Evolutionary conservation across 2,888 invertebrate species (phyloP), one percentile per base, ranked within the genome.

Genomic region (Idaea aversata): DNA sequence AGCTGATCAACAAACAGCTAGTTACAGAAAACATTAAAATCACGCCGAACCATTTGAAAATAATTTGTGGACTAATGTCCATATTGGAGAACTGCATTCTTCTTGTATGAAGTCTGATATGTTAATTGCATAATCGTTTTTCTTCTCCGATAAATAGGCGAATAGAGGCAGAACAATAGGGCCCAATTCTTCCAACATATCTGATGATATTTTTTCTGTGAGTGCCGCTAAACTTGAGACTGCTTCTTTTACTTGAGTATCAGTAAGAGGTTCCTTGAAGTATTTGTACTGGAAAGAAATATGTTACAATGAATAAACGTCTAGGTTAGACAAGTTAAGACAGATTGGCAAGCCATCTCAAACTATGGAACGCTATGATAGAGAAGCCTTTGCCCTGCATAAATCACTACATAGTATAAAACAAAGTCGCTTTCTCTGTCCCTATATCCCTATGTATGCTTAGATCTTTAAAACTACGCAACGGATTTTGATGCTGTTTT

Each of bases 271-370:
- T 65, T 84, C 84, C 62, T 77, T 80, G 57, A 91, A 74, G 73
- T 81, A 89, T 76, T 89, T 87, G 69, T 85, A 87, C 92, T 93
- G 87, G 64, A 90, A 90, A 64, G 64, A 70, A 61, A 69, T 36
- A 66, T 61, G 58, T 7, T 59, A 61, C n/a, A 65, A 66, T 65
- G 0, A 10, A 58, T 15, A 58, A 25, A 1, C 25, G 25, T 25
- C 25, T 25, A 25, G 25, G 25, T 25, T 25, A 25, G 25, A 25
- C 25, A 25, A 25, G 25, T n/a, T n/a, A n/a, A n/a, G n/a, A n/a
- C n/a, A n/a, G n/a, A n/a, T n/a, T n/a, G n/a, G n/a, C n/a, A n/a
- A n/a, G n/a, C n/a, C n/a, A n/a, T n/a, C n/a, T n/a, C n/a, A n/a
- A n/a, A 25, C 25, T 25, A 25, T 25, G 1, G 25, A 25, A 25